Base-by-base conservation (phyloP, 2,888 invertebrate genomes). In the Hirtodrosophila confusa region DNA sequence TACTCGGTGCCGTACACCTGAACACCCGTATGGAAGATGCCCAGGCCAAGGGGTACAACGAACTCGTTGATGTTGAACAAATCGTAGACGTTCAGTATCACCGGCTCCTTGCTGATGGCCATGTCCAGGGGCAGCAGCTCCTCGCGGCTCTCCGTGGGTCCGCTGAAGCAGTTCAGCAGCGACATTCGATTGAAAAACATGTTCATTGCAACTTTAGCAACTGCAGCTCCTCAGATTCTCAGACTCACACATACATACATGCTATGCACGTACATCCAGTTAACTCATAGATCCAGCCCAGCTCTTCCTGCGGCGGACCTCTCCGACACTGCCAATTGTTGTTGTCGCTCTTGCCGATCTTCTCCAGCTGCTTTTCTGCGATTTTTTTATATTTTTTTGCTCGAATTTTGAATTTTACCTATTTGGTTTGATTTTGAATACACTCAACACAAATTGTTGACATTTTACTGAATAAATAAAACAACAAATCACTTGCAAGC, bases 1-100 rank as follows among this genome's bases (percentile, higher is more conserved):
- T 93, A 93, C 90, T 93, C 95, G 86, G 94, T 94, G 62, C 95
- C 95, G 93, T 96, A 97, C 29, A 97, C 94, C 92, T 98, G 95
- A 36, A 97, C 95, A 69, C 99, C 99, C 64, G 98, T 97, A 93
- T 99, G 99, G 93, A 97, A 99, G 80, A 99, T 97, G 53, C 99
- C 99, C 74, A 99, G 93, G 3, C 99, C 99, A 71, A 99, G 94
- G 66, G 96, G 95, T 72, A 97, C 96, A 58, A 98, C 98, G 90
- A 97, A 98, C 92, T 98, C 97, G 92, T 97, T 97, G 73, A 96
- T 95, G 95, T 96, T 96, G 90, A 96, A 97, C 95, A 99, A 98
- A 91, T 99, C 98, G 93, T 99, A 99, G 27, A 99, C 97, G 92
- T 99, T 99, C 86, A 99, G 94, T 73, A 97, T 93, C 68, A 99